phyloP scores from a whole-genome alignment of 2,797 vertebrate genomes.

The Gymnoscopelus microlampas region DNA sequence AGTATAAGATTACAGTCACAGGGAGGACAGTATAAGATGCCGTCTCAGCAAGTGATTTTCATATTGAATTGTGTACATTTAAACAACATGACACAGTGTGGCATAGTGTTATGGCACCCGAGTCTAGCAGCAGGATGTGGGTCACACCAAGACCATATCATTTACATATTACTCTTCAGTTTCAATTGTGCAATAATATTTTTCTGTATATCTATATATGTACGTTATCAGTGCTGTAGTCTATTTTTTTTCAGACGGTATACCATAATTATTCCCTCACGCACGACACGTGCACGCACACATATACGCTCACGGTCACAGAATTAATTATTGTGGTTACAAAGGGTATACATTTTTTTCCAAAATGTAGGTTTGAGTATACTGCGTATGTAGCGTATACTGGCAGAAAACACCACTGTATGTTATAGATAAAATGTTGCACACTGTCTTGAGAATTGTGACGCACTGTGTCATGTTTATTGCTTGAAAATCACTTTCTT shows the following conservation, averaged over 20 bases:
- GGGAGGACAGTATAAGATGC: neutral
- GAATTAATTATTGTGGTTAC: no score
- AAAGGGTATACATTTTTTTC: no score
- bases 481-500: no score
- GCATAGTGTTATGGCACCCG: neutral
- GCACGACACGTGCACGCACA: no score
- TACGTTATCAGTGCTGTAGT: no score
- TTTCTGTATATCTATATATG: no score
- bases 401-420: neutral
- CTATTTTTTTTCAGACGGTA: no score
- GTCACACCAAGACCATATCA: neutral
- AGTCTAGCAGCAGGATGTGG: neutral
- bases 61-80: neutral
- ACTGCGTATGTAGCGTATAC: no score
- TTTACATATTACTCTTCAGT: neutral
- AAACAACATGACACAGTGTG: constrained; percentile 1
- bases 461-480: neutral
- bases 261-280: no score
- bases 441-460: neutral
- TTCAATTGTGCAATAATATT: no score
- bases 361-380: no score
- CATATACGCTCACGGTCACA: no score
- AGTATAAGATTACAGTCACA: neutral
- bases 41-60: neutral
- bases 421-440: neutral